Base-by-base conservation (phyloP, 2,113 vertebrate species). In the Indicator indicator region DNA sequence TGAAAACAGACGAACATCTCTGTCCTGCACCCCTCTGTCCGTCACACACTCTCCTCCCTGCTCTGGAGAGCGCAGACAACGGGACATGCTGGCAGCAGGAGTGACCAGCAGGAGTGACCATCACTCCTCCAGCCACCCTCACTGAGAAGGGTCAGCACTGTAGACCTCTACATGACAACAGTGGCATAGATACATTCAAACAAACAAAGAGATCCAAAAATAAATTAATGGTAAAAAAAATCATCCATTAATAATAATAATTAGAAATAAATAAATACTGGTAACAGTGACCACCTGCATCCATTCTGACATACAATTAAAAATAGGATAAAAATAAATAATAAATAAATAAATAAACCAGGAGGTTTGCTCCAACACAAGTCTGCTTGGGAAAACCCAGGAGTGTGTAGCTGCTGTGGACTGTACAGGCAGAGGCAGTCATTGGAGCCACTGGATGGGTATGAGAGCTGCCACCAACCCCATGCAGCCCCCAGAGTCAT, bases 331-430 rank as follows among this genome's bases (percentile, higher is more conserved):
- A 59, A 32, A 74, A 46, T 60, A 95, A 55, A 71, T 38, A 54
- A 56, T 91, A 95, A 96, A 96, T 94, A 94, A 94, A 98, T 98
- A 98, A 97, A 95, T 97, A 92, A 88, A 1, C 81, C 55, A 94
- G 85, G 55, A 89, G 63, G 90, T 86, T 95, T 79, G 88, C 84
- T 89, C 87, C 60, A 40, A 78, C 2, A 2, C 21, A 32, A 88
- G 48, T 67, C 80, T 63, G 81, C 83, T 59, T 44, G 36, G 92
- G 86, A 90, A 92, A 72, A 56, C 46, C 86, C 68, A 60, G 94
- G 94, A 85, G 78, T 4, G 0, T 82, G 81, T 13, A 72, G 95
- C 86, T 95, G 95, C 91, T 96, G 56, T 0, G 3, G 84, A 28
- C 63, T 42, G 62, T 77, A 5, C 59, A 58, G 46, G 73, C 11